Conservation (phyloP, 2,797 vertebrate genomes). For the Champsocephalus gunnari region DNA sequence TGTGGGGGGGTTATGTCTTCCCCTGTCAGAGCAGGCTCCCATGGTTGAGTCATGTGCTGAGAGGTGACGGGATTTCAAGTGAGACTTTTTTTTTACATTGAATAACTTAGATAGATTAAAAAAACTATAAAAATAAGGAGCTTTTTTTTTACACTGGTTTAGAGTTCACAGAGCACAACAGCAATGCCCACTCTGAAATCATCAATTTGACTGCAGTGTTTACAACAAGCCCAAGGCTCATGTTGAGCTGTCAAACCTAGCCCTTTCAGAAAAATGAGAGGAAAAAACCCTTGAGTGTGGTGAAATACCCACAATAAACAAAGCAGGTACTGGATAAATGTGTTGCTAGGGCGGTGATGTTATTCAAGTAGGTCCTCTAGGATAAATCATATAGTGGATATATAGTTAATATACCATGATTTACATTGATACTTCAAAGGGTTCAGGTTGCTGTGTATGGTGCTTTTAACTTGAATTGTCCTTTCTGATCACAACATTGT, state of each 20-base stretch:
- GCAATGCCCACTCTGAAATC: background rate
- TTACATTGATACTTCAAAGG: slow-evolving; percentile 9
- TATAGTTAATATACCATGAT: slow-evolving; percentile 1
- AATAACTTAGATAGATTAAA: background rate
- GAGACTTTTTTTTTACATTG: background rate
- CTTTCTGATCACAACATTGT: no score
- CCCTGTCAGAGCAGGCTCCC: slow-evolving; percentile 33
- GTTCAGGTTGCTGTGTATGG: background rate
- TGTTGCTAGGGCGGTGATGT: slow-evolving; percentile 20
- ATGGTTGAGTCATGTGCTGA: slow-evolving; percentile 63
- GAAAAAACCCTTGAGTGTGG: slow-evolving; percentile 37
- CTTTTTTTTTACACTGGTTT: background rate
- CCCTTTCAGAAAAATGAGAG: slow-evolving; percentile 31
- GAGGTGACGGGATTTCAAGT: slow-evolving; percentile 33
- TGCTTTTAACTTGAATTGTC: no score
- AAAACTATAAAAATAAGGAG: background rate
- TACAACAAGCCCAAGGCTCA: slow-evolving; percentile 25
- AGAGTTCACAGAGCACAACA: background rate
- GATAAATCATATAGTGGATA: slow-evolving; percentile 6
- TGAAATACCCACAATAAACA: slow-evolving; percentile 54
- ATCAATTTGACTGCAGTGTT: slow-evolving; percentile 19
- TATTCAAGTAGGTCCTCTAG: slow-evolving; percentile 15
- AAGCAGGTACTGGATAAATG: slow-evolving; percentile 36
- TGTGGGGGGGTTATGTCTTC: slow-evolving; percentile 14
- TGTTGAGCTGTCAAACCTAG: slow-evolving; percentile 30